Percentiles rank a stretch among this genome's conserved stretches.
These are phyloP conservation scores for Drosophila maculinotata DNA, from an alignment of 2,888 invertebrate genomes.

Conservation along the genomic window DNA sequence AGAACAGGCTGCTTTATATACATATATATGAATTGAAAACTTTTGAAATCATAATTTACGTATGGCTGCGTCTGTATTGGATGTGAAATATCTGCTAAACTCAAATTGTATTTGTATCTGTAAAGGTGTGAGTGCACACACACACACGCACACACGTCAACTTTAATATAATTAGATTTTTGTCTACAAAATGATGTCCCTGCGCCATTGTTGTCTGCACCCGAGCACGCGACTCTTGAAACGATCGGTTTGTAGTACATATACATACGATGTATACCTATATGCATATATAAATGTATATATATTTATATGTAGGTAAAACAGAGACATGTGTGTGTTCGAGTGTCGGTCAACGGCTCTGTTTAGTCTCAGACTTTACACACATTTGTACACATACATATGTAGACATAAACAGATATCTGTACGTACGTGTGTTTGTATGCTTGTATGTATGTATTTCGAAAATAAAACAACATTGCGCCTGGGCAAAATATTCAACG, in stretches of 20 bases:
- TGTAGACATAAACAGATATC: constrained; percentile 14
- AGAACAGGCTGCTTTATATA: too few species aligned
- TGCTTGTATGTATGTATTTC: constrained; percentile 19
- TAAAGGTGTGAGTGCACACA: neutral
- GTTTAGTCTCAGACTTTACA: constrained; percentile 2
- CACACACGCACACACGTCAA: constrained; percentile 1
- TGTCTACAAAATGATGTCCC: constrained; percentile 8
- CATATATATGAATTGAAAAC: too few species aligned
- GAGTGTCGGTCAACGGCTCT: too few species aligned
- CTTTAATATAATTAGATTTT: constrained; percentile 38
- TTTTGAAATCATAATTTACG: too few species aligned
- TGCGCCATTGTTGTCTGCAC: constrained; percentile 18
- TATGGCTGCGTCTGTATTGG: neutral
- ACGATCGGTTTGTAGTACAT: constrained; percentile 1
- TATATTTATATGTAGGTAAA: neutral
- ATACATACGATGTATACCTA: neutral
- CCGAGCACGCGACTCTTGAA: constrained; percentile 17
- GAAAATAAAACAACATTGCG: constrained; percentile 38
- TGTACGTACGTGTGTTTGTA: too few species aligned
- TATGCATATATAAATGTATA: neutral
- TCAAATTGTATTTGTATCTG: neutral
- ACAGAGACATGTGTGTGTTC: neutral
- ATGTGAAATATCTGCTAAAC: neutral
- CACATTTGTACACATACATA: neutral
- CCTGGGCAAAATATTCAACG: constrained; percentile 28